Evolutionary conservation across 2,113 vertebrate species (phyloP).

Genomic region (Xenopus borealis): DNA sequence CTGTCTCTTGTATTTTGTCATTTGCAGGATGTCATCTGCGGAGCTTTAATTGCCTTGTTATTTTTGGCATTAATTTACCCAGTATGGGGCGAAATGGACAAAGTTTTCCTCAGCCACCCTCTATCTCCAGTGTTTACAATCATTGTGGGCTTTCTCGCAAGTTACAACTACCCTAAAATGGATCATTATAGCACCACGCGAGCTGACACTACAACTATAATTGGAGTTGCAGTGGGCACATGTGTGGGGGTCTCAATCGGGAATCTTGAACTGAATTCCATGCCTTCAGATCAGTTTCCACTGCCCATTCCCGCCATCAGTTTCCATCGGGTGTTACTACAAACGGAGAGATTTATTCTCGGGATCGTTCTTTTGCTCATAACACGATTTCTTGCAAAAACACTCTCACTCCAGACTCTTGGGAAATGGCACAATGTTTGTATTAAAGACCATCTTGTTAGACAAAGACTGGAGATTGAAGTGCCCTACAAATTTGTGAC

Average conservation of each 20-base stretch:
- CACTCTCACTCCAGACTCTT: constrained; percentile 63
- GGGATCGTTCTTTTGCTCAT: constrained; percentile 69
- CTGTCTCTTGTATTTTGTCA: constrained; percentile 25
- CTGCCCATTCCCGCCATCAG: constrained; percentile 60
- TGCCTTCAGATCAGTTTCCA: constrained; percentile 61
- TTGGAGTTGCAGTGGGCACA: constrained; percentile 74
- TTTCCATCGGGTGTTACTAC: accelerated
- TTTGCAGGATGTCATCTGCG: constrained; percentile 86
- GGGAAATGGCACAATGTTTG: constrained; percentile 69
- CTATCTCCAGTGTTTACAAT: constrained; percentile 72
- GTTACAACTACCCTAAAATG: constrained; percentile 83
- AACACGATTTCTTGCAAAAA: constrained; percentile 70
- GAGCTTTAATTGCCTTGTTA: constrained; percentile 67
- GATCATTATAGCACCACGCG: constrained; percentile 87
- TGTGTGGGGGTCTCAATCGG: constrained; percentile 85
- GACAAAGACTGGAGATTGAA: constrained; percentile 79
- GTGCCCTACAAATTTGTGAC: constrained; percentile 89
- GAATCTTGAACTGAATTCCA: constrained; percentile 55
- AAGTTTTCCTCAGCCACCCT: constrained; percentile 71
- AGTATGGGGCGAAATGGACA: constrained; percentile 77
- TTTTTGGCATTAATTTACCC: constrained; percentile 75
- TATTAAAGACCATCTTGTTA: constrained; percentile 59
- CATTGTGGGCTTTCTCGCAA: constrained; percentile 71
- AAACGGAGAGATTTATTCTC: constrained; percentile 63
- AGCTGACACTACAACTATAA: constrained; percentile 86